A percentile compares a stretch with the other conserved stretches of the same genome.
phyloP scores from a whole-genome alignment of 2,113 vertebrate species.

The Mesitornis unicolor region DNA sequence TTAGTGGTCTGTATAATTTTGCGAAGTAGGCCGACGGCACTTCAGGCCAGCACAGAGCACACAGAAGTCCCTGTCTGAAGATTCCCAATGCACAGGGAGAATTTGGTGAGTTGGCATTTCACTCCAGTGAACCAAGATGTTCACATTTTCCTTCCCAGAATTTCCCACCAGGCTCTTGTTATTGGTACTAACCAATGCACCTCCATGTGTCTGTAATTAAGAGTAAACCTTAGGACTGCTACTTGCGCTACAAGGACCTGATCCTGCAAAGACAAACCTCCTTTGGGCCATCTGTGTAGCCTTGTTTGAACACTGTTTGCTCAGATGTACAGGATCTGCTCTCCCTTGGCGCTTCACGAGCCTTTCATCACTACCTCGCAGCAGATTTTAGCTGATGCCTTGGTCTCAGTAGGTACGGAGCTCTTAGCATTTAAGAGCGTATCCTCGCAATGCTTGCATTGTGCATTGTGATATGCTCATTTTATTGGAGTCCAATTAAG shows the following conservation, averaged over 20 bases:
- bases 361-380: neutral
- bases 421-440: neutral
- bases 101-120: neutral
- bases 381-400: neutral
- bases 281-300: neutral
- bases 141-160: neutral
- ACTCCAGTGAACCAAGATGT: neutral
- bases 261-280: neutral
- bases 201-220: neutral
- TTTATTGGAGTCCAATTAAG: neutral
- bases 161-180: neutral
- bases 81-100: neutral
- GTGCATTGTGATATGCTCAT: neutral
- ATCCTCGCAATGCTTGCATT: neutral
- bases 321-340: neutral
- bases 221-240: neutral
- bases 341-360: neutral
- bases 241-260: neutral
- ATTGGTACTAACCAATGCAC: neutral
- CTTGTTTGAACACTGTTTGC: neutral
- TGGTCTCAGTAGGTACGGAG: neutral
- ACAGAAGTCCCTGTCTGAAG: neutral
- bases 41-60: neutral
- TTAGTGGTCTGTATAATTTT: neutral
- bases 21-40: neutral